phyloP scores from a whole-genome alignment of 2,888 invertebrate genomes.

The Aquatica leii region DNA sequence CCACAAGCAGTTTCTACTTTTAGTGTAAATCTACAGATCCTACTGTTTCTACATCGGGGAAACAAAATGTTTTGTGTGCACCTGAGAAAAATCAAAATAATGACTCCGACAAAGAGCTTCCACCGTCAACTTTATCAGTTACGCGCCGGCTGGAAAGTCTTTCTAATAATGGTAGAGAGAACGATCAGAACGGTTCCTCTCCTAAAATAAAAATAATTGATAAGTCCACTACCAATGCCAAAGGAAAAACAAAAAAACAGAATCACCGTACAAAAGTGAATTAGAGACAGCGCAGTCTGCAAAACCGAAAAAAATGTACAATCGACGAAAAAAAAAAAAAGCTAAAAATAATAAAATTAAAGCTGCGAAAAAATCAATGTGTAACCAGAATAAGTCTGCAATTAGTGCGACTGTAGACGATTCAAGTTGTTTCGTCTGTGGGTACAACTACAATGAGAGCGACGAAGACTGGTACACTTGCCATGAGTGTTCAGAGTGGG shows the following conservation, averaged over 20 bases:
- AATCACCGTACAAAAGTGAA: constrained; percentile 3
- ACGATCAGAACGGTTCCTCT: neutral
- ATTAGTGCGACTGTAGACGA: neutral
- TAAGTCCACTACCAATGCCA: neutral
- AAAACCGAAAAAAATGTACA: neutral
- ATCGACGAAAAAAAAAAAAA: neutral
- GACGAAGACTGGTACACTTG: constrained; percentile 12
- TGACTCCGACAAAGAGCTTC: constrained; percentile 1
- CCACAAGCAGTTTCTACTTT: neutral
- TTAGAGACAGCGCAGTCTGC: neutral
- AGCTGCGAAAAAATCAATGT: no score
- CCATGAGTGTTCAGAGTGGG: constrained; percentile 1
- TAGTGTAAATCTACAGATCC: neutral
- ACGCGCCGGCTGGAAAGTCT: no score
- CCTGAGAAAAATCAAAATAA: neutral
- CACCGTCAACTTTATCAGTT: neutral
- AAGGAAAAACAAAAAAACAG: constrained; percentile 3
- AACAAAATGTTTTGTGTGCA: neutral
- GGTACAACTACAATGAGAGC: neutral
- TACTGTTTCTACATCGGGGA: neutral
- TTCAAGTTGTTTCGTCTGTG: neutral
- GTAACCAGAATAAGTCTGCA: no score
- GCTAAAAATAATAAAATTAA: neutral
- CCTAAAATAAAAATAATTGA: neutral
- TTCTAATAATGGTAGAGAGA: neutral